phyloP scores from a whole-genome alignment of 2,888 invertebrate species.

The Sipha maydis region DNA sequence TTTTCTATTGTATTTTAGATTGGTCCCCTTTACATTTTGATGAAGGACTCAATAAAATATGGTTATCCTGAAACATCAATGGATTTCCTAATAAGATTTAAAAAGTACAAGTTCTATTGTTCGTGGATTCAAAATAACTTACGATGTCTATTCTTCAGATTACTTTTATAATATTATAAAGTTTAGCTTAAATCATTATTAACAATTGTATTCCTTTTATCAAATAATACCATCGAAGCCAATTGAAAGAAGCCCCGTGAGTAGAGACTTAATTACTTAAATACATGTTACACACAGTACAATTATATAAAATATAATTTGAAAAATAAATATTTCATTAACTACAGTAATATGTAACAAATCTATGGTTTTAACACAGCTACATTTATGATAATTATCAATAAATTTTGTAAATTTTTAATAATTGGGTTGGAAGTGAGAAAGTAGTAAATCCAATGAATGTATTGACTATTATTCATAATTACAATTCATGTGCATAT shows the following conservation, averaged over 20 bases:
- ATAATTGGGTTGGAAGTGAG: no score
- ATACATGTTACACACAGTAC: not conserved
- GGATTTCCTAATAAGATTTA: not conserved
- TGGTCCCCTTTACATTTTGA: not conserved
- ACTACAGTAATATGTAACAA: no score
- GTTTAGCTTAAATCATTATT: not conserved
- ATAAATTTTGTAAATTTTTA: no score
- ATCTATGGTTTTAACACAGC: no score
- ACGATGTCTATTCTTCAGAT: not conserved
- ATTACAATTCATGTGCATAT: no score
- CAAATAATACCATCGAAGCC: not conserved
- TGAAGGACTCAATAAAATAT: not conserved
- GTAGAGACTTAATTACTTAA: not conserved
- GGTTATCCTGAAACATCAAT: not conserved
- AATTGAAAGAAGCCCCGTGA: not conserved
- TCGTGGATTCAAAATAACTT: not conserved
- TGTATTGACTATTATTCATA: no score
- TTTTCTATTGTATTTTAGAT: not conserved
- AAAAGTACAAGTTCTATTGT: not conserved
- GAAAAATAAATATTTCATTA: no score
- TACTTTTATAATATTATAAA: not conserved
- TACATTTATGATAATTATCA: no score
- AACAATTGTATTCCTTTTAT: not conserved
- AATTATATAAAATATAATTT: no score
- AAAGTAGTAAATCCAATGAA: no score